Evolutionary conservation across 2,888 invertebrate species (phyloP), one percentile per base, ranked within the genome.

Genomic region (Drepanosiphum platanoidis): DNA sequence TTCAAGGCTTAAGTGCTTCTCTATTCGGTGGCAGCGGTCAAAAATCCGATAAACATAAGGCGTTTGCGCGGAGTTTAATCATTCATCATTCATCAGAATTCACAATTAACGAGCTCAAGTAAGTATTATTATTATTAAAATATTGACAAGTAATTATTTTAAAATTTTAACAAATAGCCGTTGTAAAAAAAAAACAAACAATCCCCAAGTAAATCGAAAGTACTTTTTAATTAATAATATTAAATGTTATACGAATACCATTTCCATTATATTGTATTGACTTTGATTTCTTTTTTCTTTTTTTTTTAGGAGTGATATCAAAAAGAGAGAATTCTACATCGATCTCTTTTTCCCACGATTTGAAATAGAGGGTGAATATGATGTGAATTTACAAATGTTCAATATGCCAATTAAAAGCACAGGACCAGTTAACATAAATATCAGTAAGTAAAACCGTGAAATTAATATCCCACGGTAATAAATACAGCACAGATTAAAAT

Each of bases 351-450:
- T 94, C 87, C 92, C 92, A 0, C 90, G 90, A 86, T 89, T 94
- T 30, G 90, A 90, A 87, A 90, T 93, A 68, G 90, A 92, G 0
- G 93, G 93, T 0, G 89, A 90, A 58, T 93, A 93, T 89, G 92
- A 91, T 86, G 88, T 93, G 22, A 91, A 93, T 88, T 91, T 92
- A 0, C 90, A 91, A 30, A 88, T 93, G 22, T 88, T 93, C n/a
- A 89, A 92, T 5, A 87, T 93, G 32, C 92, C 92, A 0, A 89
- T 94, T 64, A 90, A 90, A 15, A 93, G 93, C 75, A 90, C 92
- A 52, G 94, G 94, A 0, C 91, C 90, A 7, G 89, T 93, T 86
- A 88, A 88, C n/a, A 93, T 92, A 46, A 93, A 93, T 88, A 90
- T 91, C 90, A 93, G 91, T 91, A 89, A 89, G 90, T 90, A 75